These are phyloP conservation scores for Himalopsyche anomala DNA, from an alignment of 2,888 invertebrate species.

Conservation along the genomic window DNA sequence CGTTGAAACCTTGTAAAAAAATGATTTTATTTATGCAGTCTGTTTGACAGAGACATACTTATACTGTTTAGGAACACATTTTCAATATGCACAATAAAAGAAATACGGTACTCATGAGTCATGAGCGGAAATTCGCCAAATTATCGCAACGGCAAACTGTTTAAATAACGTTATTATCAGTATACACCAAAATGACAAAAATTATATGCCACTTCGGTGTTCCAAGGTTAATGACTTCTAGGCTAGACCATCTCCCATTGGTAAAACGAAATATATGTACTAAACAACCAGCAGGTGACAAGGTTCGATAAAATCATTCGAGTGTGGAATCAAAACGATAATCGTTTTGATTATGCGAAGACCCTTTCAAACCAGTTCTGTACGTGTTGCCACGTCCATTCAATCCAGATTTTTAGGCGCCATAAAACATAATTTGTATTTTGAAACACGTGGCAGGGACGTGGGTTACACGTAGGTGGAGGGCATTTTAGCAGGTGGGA, in stretches of 20 bases:
- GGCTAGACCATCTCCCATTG: neutral
- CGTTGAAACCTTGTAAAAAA: too few species aligned
- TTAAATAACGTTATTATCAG: too few species aligned
- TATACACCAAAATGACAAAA: too few species aligned
- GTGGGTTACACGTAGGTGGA: slow-evolving; percentile 33
- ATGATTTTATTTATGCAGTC: too few species aligned
- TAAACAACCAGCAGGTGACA: slow-evolving; percentile 25
- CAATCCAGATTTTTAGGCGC: slow-evolving; percentile 32
- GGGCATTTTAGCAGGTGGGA: slow-evolving; percentile 23
- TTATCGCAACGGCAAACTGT: too few species aligned
- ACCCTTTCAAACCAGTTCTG: slow-evolving; percentile 18
- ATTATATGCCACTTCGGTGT: too few species aligned
- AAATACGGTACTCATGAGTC: too few species aligned
- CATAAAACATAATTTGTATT: slow-evolving; percentile 21
- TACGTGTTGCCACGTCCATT: slow-evolving; percentile 7
- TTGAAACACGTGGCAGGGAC: slow-evolving; percentile 32
- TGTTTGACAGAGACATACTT: too few species aligned
- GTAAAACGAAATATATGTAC: neutral
- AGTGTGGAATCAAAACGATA: slow-evolving; percentile 6
- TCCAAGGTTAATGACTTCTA: too few species aligned
- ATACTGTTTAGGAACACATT: too few species aligned
- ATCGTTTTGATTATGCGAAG: slow-evolving; percentile 30
- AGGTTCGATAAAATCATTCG: slow-evolving; percentile 4
- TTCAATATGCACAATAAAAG: too few species aligned
- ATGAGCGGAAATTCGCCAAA: too few species aligned